Conservation (phyloP, 2,888 invertebrate genomes). For the Myopa testacea region DNA sequence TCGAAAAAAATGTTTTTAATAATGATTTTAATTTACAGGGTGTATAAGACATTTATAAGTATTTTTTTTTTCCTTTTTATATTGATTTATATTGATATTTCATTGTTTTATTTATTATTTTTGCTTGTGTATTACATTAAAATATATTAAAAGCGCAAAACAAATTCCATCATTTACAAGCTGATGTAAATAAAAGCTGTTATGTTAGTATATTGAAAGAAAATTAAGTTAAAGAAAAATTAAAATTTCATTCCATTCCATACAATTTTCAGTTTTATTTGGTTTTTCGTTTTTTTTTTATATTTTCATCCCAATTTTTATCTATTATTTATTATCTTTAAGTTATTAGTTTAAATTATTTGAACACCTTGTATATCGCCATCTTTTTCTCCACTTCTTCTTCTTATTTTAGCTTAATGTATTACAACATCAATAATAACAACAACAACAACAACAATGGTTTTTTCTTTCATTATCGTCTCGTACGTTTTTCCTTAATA, state of each 20-base stretch:
- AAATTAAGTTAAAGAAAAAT: too few relatives aligned
- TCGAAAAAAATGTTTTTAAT: conserved; percentile 7
- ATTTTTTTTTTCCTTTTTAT: background rate
- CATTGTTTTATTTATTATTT: too few relatives aligned
- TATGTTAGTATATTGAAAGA: too few relatives aligned
- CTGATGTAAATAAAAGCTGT: too few relatives aligned
- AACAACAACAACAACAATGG: too few relatives aligned
- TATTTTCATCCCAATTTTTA: background rate
- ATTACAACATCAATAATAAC: too few relatives aligned
- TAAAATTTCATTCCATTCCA: too few relatives aligned
- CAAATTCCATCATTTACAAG: too few relatives aligned
- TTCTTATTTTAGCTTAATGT: too few relatives aligned
- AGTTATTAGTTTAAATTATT: background rate
- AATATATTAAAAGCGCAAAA: too few relatives aligned
- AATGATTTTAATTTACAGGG: background rate
- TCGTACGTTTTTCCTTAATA: background rate
- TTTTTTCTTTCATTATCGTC: too few relatives aligned
- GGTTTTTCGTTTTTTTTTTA: background rate
- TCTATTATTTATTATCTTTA: background rate
- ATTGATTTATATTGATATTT: background rate
- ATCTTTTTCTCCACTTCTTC: background rate
- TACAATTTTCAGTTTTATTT: background rate
- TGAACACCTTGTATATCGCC: background rate
- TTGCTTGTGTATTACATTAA: too few relatives aligned
- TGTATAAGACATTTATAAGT: background rate